Evolutionary conservation across 1,140 invertebrate genomes (phyloP).

Genomic region (Oedothorax gibbosus): DNA sequence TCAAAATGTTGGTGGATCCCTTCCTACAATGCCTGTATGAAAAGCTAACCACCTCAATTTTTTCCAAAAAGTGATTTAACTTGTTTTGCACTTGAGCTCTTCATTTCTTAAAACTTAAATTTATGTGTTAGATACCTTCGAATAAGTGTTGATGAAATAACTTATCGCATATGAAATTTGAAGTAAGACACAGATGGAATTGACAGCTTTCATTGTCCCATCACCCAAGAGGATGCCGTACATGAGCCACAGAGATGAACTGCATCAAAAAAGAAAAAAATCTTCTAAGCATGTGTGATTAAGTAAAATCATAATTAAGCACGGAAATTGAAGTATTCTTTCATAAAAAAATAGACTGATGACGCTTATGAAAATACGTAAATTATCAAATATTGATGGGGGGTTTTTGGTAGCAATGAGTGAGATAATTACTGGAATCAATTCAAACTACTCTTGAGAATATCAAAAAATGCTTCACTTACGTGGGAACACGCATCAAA

Average conservation of each 20-base stretch:
- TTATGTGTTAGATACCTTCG: constrained; percentile 6
- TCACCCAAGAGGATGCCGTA: constrained; percentile 17
- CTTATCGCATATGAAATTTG: constrained; percentile 6
- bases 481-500: no score
- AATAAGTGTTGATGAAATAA: constrained; percentile 1
- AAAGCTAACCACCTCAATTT: not conserved
- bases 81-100: not conserved
- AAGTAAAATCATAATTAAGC: not conserved
- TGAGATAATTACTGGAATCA: no score
- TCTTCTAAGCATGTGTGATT: not conserved
- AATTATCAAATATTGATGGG: not conserved
- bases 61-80: not conserved
- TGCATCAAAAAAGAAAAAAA: not conserved
- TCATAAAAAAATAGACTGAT: not conserved
- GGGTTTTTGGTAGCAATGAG: not conserved
- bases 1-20: no score
- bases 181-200: not conserved
- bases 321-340: not conserved
- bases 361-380: not conserved
- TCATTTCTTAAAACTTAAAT: not conserved
- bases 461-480: no score
- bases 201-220: not conserved
- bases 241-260: constrained; percentile 19
- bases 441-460: no score
- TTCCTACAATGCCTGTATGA: not conserved